Percentiles rank a stretch among this genome's conserved stretches.
phyloP scores from a whole-genome alignment of 2,888 invertebrate species.

The Dexiosoma caninum region DNA sequence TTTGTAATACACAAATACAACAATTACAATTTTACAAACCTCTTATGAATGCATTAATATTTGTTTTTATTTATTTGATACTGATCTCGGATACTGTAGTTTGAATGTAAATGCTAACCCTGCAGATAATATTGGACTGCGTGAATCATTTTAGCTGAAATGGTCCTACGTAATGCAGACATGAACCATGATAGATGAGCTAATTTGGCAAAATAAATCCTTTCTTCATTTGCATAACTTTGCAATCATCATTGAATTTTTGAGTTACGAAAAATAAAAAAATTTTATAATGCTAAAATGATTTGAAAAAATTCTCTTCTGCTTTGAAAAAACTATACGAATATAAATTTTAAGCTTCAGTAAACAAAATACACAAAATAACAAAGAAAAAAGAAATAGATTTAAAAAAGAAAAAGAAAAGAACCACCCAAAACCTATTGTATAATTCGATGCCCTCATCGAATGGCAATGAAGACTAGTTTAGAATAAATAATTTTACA shows the following conservation, averaged over 20 bases:
- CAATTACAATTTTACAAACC: too few relatives aligned
- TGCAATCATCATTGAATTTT: constrained; percentile 8
- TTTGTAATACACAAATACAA: too few relatives aligned
- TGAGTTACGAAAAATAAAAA: constrained; percentile 5
- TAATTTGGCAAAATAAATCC: too few relatives aligned
- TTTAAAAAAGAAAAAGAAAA: not conserved
- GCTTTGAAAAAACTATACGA: constrained; percentile 1
- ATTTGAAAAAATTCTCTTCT: not conserved
- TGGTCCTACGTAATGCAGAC: too few relatives aligned
- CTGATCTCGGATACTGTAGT: too few relatives aligned
- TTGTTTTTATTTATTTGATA: too few relatives aligned
- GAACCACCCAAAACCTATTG: constrained; percentile 44
- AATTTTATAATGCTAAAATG: not conserved
- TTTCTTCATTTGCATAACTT: constrained; percentile 24
- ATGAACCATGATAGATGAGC: too few relatives aligned
- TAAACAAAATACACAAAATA: constrained; percentile 7
- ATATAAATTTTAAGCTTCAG: constrained; percentile 6
- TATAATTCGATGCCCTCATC: constrained; percentile 55
- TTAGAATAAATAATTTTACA: constrained; percentile 58
- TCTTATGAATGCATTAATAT: too few relatives aligned
- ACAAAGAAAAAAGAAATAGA: constrained; percentile 1
- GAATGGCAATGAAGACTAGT: constrained; percentile 37
- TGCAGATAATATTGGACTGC: too few relatives aligned
- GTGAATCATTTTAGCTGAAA: too few relatives aligned
- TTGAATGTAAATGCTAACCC: too few relatives aligned